phyloP scores from a whole-genome alignment of 1,140 invertebrate species.

The Megathymus violae region DNA sequence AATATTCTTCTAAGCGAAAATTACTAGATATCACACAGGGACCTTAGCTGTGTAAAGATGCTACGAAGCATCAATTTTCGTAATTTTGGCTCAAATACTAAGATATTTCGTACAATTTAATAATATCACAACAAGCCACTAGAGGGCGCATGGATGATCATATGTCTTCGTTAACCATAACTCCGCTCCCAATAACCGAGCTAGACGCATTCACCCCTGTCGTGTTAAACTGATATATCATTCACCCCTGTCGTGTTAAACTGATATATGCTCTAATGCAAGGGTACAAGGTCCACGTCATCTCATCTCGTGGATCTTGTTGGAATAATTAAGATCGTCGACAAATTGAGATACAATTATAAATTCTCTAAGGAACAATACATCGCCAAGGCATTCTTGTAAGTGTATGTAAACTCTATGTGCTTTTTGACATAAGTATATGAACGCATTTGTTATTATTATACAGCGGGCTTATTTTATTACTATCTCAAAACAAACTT shows the following conservation, averaged over 20 bases:
- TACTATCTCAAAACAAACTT: too few species aligned
- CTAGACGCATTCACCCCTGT: slow-evolving; percentile 19
- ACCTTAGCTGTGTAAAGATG: neutral
- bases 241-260: too few species aligned
- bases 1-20: too few species aligned
- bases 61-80: neutral
- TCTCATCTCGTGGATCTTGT: neutral
- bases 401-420: neutral
- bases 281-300: neutral
- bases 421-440: neutral
- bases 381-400: neutral
- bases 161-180: slow-evolving; percentile 25
- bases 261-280: slow-evolving; percentile 4
- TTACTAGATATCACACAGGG: too few species aligned
- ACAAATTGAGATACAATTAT: slow-evolving; percentile 11
- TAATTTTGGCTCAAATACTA: neutral
- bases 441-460: neutral
- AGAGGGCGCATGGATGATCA: slow-evolving; percentile 4
- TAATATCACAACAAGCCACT: slow-evolving; percentile 15
- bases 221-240: too few species aligned
- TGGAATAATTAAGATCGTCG: neutral
- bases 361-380: neutral
- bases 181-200: slow-evolving; percentile 17
- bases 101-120: slow-evolving; percentile 2
- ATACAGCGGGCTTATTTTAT: too few species aligned